A percentile compares a stretch with the other conserved stretches of the same genome.
phyloP scores from a whole-genome alignment of 2,888 invertebrate species.

The Leucoptera coffeella region DNA sequence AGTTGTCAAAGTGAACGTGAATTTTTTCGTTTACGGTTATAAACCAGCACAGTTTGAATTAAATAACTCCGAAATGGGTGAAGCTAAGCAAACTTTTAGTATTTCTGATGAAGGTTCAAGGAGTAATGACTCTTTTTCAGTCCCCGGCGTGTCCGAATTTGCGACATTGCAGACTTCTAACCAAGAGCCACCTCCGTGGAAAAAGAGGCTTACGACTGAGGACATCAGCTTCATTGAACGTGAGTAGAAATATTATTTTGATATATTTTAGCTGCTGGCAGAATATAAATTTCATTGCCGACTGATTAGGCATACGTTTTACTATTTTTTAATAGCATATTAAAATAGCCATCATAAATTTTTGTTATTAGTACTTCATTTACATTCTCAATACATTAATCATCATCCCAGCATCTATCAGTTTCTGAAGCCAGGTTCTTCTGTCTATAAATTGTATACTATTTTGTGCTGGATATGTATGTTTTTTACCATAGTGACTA shows the following conservation, averaged over 20 bases:
- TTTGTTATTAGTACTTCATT: no score
- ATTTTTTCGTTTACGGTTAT: constrained; percentile 19
- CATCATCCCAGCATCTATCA: no score
- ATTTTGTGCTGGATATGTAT: no score
- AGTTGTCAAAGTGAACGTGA: constrained; percentile 27
- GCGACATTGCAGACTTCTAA: constrained; percentile 57
- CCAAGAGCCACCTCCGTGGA: constrained; percentile 60
- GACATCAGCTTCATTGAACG: constrained; percentile 73
- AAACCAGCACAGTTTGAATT: constrained; percentile 12
- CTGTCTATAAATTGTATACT: no score
- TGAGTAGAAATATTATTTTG: constrained; percentile 40
- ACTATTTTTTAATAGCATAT: no score
- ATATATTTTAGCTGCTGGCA: not conserved
- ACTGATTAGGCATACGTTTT: no score
- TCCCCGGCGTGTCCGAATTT: constrained; percentile 87
- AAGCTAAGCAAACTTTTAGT: constrained; percentile 16
- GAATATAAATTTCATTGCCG: no score
- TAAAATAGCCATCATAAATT: no score
- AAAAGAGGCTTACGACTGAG: constrained; percentile 61
- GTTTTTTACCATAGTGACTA: no score
- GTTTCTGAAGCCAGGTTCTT: no score
- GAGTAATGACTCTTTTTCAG: constrained; percentile 48
- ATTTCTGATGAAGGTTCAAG: constrained; percentile 18
- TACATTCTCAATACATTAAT: no score
- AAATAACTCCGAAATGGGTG: constrained; percentile 20